Evolutionary conservation across 2,113 vertebrate genomes (phyloP), one percentile per base, ranked within the genome.

Genomic region (Chaetura pelagica): DNA sequence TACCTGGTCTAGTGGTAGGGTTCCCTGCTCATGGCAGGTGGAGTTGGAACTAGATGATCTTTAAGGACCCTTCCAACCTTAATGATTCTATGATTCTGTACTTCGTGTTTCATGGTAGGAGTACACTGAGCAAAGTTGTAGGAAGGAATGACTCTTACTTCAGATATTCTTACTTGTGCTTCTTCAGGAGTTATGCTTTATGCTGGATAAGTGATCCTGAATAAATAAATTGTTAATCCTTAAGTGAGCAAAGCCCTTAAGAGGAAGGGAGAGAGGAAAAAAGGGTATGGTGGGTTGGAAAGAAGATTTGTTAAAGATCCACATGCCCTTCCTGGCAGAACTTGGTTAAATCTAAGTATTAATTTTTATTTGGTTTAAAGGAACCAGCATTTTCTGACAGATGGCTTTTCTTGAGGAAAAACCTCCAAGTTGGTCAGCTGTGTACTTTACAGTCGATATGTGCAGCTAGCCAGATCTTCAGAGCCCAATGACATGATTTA

Each of bases 401-500:
- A 73, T 27, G 63, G 40, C 7, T 82, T 64, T 80, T 67, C 32
- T 77, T 49, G 15, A 71, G 61, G 51, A 22, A 15, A 12, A 35
- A 18, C n/a, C 3, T 15, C 23, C 66, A 8, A 0, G 0, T 16
- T 90, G 64, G 26, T 90, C 80, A 87, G 52, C 91, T 64, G 52
- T 49, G 61, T 89, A 3, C 73, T 87, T 92, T 42, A 67, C 66
- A 74, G 57, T 3, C 21, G 18, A 80, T 71, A 88, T 64, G 79
- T 93, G 42, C 79, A 77, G 92, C 82, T 71, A 72, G 67, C 55
- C 51, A 84, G 40, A 77, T 64, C 66, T 81, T 95, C 90, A 67
- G 26, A 94, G 78, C 68, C 89, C 86, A 91, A 68, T 85, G 88
- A 88, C 75, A 69, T 96, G 93, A 97, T 97, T 94, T 94, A 95